phyloP scores from a whole-genome alignment of 2,113 vertebrate genomes.

The Channa argus region DNA sequence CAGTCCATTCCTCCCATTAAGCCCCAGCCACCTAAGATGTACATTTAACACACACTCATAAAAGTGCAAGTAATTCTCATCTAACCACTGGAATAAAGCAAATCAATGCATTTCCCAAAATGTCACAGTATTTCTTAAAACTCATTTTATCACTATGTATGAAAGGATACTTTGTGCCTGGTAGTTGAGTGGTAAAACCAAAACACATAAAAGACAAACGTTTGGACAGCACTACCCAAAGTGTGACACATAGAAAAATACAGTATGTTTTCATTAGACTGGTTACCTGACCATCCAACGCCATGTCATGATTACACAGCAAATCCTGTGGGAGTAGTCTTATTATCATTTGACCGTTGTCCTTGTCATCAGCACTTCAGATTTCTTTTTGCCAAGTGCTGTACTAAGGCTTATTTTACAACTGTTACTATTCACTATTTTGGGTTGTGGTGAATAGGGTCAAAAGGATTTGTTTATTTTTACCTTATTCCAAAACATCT shows the following conservation, averaged over 20 bases:
- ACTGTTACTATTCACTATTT: slow-evolving; percentile 33
- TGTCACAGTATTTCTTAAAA: background rate
- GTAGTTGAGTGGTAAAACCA: background rate
- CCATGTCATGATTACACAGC: slow-evolving; percentile 3
- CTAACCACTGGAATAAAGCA: background rate
- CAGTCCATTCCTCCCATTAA: too few species aligned
- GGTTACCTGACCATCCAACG: background rate
- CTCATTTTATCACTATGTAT: background rate
- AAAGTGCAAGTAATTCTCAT: background rate
- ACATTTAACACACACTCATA: background rate
- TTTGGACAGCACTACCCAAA: background rate
- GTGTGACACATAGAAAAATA: background rate
- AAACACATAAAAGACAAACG: slow-evolving; percentile 4
- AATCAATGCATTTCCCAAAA: background rate
- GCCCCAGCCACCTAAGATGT: too few species aligned
- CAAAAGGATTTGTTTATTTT: slow-evolving; percentile 53
- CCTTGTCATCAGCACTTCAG: slow-evolving; percentile 25
- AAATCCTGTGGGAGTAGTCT: slow-evolving; percentile 18
- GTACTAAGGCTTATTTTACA: slow-evolving; percentile 29
- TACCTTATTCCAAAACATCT: slow-evolving; percentile 49
- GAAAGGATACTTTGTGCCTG: background rate
- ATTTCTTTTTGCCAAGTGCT: slow-evolving; percentile 5
- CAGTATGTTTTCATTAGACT: background rate
- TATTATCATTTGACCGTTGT: slow-evolving; percentile 38
- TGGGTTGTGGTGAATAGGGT: slow-evolving; percentile 36